Evolutionary conservation across 1,140 invertebrate genomes (phyloP).

Genomic region (Drosophila bocki): DNA sequence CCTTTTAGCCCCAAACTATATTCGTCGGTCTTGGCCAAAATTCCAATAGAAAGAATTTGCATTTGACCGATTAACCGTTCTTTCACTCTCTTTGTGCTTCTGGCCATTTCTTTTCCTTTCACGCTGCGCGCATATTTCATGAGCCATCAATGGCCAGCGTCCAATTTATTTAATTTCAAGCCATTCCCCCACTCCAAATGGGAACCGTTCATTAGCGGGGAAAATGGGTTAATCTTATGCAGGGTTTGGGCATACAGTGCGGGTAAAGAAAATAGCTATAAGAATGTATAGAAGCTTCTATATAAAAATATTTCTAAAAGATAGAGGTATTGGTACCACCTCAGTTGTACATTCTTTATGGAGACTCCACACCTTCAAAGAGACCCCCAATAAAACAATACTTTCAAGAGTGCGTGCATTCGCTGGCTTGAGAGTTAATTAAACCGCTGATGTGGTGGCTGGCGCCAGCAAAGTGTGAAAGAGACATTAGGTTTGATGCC

Average conservation of each 20-base stretch:
- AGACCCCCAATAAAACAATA: slow-evolving; percentile 1
- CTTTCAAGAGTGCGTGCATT: slow-evolving; percentile 33
- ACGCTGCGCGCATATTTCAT: slow-evolving; percentile 57
- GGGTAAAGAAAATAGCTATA: neutral
- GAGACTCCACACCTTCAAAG: slow-evolving; percentile 3
- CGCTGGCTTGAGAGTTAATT: slow-evolving; percentile 53
- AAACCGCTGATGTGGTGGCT: slow-evolving; percentile 55
- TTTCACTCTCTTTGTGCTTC: slow-evolving; percentile 42
- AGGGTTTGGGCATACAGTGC: neutral
- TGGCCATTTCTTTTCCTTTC: slow-evolving; percentile 40
- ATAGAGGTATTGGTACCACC: neutral
- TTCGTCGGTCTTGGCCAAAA: slow-evolving; percentile 30
- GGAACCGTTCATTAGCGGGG: slow-evolving; percentile 60
- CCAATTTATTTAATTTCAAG: slow-evolving; percentile 18
- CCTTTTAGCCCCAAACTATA: slow-evolving; percentile 9
- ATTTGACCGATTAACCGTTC: slow-evolving; percentile 44
- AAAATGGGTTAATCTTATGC: slow-evolving; percentile 75
- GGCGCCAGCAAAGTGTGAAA: slow-evolving; percentile 53
- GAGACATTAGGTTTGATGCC: slow-evolving; percentile 35
- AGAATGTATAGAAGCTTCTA: neutral
- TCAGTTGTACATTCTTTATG: neutral
- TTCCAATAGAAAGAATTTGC: slow-evolving; percentile 33
- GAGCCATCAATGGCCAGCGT: slow-evolving; percentile 25
- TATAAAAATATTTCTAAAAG: neutral
- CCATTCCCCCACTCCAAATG: slow-evolving; percentile 49